Base-by-base conservation (phyloP, 2,888 invertebrate species). In the Pandemis heparana region DNA sequence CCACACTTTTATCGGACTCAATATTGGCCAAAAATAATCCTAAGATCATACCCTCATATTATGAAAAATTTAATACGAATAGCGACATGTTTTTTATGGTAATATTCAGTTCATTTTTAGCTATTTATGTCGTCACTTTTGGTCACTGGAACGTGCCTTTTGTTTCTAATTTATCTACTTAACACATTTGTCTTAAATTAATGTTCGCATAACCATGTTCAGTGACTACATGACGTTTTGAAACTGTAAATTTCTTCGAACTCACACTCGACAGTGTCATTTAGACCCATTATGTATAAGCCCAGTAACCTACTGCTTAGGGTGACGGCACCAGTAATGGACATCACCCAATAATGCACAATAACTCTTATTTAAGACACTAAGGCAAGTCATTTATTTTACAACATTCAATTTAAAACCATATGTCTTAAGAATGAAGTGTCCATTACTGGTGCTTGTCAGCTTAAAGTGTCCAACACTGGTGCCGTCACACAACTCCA, bases 101-200 rank as follows among this genome's bases (percentile, higher is more conserved):
- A 1, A 9, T 8, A 53, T 16, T 53, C 7, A 53, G 16, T 46
- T 41, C 41, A 41, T 5, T 6, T 53, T 53, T 8, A 16, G 51
- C 18, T 18, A 53, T 16, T 53, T 18, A 53, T 53, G 3, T 12
- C 12, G 23, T 56, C 56, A 10, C 56, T 23, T 56, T 12, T 12
- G 18, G 56, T 10, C 56, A 56, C 56, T 56, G 23, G 0, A 56
- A 56, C 56, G 56, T 56, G 23, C 56, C 56, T 23, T 23, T 56
- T 23, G 18, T 67, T 56, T 38, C 38, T 53, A 59, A 41, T 23
- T 69, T 14, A 43, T 23, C 32, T 59, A 60, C 41, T 61, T 59
- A 32, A 32, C 12, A 32, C 23, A 12, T 65, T 43, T 53, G 7
- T 14, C 56, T 56, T 56, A 56, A 56, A 56, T 56, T 56, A 56